These are phyloP conservation scores for Drosophila azteca DNA, from an alignment of 1,140 invertebrate species.

Conservation along the genomic window DNA sequence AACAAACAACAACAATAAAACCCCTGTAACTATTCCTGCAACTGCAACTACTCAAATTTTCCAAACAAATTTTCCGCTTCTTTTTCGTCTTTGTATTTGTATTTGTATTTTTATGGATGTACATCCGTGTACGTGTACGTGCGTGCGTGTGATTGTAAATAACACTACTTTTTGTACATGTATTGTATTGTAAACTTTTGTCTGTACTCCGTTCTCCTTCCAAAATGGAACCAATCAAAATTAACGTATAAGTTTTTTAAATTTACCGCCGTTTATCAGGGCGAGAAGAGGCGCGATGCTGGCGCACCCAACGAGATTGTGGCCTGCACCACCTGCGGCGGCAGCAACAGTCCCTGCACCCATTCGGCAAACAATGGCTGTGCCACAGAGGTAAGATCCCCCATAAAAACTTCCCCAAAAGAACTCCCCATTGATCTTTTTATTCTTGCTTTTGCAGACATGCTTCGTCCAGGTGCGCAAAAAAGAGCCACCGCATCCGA, in stretches of 20 bases:
- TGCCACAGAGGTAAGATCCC: slow-evolving; percentile 89
- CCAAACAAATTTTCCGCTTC: slow-evolving; percentile 48
- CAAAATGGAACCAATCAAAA: slow-evolving; percentile 24
- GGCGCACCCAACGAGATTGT: slow-evolving; percentile 90
- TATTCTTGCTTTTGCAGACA: slow-evolving; percentile 83
- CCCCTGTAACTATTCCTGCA: slow-evolving; percentile 39
- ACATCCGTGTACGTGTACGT: slow-evolving; percentile 13
- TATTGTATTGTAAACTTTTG: slow-evolving; percentile 23
- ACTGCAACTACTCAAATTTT: slow-evolving; percentile 35
- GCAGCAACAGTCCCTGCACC: slow-evolving; percentile 90
- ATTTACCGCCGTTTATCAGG: slow-evolving; percentile 85
- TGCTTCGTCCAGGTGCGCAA: slow-evolving; percentile 92
- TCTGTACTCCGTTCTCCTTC: too few species aligned
- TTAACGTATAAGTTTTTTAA: slow-evolving; percentile 79
- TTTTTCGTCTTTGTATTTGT: slow-evolving; percentile 56
- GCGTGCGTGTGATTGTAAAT: slow-evolving; percentile 42
- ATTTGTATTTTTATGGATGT: slow-evolving; percentile 31
- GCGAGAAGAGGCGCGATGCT: slow-evolving; percentile 91
- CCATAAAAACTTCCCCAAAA: background rate
- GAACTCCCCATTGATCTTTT: too few species aligned
- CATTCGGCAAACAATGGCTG: slow-evolving; percentile 94
- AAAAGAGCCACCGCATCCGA: slow-evolving; percentile 95
- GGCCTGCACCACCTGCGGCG: slow-evolving; percentile 90
- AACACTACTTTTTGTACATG: slow-evolving; percentile 47
- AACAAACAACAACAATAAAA: slow-evolving; percentile 20